Evolutionary conservation across 2,113 vertebrate genomes (phyloP).

Genomic region (Zosterops japonicus): DNA sequence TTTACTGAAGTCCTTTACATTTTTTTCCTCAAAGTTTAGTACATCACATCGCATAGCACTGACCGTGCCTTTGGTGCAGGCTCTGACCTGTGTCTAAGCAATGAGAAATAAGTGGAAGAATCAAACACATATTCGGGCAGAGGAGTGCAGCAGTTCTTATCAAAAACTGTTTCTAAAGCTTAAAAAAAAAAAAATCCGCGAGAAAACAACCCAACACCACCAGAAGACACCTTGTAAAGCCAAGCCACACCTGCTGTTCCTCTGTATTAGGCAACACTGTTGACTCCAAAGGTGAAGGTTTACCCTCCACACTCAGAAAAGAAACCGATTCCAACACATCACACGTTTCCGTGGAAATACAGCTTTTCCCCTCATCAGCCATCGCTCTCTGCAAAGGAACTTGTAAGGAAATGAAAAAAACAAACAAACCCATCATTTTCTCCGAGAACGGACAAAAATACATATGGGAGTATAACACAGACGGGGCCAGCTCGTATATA

Average conservation of each 20-base stretch:
- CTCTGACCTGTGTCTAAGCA: neutral
- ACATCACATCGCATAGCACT: fast-evolving
- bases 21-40: neutral
- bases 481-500: fast-evolving
- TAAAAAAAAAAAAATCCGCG: fast-evolving
- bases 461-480: fast-evolving
- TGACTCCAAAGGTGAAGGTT: constrained; percentile 13
- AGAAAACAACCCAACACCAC: neutral
- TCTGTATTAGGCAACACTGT: neutral
- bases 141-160: neutral
- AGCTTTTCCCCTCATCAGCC: neutral
- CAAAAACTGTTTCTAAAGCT: neutral
- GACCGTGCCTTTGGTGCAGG: neutral
- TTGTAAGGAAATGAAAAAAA: neutral
- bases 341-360: neutral
- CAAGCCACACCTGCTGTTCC: constrained; percentile 29
- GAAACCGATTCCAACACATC: neutral
- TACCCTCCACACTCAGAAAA: neutral
- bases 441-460: neutral
- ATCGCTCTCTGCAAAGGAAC: neutral
- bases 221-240: neutral
- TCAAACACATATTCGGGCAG: neutral
- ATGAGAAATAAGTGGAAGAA: neutral
- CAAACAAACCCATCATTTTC: neutral
- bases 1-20: neutral